Base-by-base conservation (phyloP, 1,140 invertebrate species). In the Ectropis grisescens region DNA sequence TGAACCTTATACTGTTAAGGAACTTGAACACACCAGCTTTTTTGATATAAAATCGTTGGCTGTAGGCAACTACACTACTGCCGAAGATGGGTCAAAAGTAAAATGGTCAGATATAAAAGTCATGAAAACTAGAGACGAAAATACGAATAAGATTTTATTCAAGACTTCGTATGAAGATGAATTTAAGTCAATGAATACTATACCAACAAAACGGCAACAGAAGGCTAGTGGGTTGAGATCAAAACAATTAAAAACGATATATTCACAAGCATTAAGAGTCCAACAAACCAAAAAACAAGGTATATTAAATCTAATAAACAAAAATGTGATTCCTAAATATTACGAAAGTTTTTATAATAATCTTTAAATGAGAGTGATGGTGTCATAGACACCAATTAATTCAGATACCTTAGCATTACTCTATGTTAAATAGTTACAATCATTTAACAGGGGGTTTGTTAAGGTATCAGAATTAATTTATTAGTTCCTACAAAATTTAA, bases 101-200 rank as follows among this genome's bases (percentile, higher is more conserved):
- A 47, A 37, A 46, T 42, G 42, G 47, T 22, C 31, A 24, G 44
- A 56, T 30, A 51, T 51, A 36, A 56, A 51, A 42, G 14, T 33
- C 24, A 33, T 56, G 0, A 43, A 47, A 38, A 15, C 41, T 7
- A 23, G 47, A 28, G 23, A 33, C 37, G 30, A 41, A 3, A 2
- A 29, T 2, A 29, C 33, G 19, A 37, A 44, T 13, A 41, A 40
- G 12, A 42, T 54, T 29, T 29, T 46, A 9, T 41, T 33, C 34
- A 51, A 51, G 36, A 42, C 41, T 19, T 50, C 41, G 8, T 50
- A 50, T 28, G 11, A 28, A 33, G 36, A 42, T 1, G 13, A 34
- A 13, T 36, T 39, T 11, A 43, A 42, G 29, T 49, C 26, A 13
- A 42, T 41, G 26, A 44, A 43, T 15, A 26, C 36, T 10, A 47